Evolutionary conservation across 2,888 invertebrate genomes (phyloP), one percentile per base, ranked within the genome.

Genomic region (Pammene fasciana): DNA sequence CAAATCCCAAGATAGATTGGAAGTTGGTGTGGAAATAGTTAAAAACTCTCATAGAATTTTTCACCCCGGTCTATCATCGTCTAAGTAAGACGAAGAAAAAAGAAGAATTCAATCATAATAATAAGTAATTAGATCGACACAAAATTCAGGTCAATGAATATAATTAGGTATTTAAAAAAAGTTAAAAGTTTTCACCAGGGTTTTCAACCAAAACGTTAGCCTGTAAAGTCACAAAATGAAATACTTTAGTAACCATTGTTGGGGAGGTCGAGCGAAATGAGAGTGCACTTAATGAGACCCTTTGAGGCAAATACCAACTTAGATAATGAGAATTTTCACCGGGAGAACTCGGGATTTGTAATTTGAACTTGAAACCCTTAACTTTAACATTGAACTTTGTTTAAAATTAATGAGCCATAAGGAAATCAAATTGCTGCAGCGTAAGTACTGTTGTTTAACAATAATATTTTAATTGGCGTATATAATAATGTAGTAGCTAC

Each of bases 211-310:
- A 59, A 65, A 70, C 43, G 46, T 38, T 38, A 54, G 54, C 59
- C 61, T 65, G 61, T 60, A 70, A 66, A 70, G 67, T 71, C 71
- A 74, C 73, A 50, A 75, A 75, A 79, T 78, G 73, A 76, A 77
- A 78, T 76, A 76, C 76, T 77, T 76, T 72, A 71, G 71, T 74
- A 74, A 75, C 75, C 72, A 74, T 72, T 74, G 74, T 75, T 75
- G 72, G 70, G 72, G 71, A 66, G 71, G 73, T 71, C 60, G 65
- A 68, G 70, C 70, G 65, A 74, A 77, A 76, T 78, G 75, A 72
- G 73, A 76, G 73, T 76, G 73, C 74, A 74, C 68, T 75, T 72
- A 76, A 73, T 73, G 70, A 72, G 70, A 73, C 71, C 75, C 68
- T 75, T 74, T 67, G 67, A 70, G 68, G 72, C 66, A 74, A 76